Evolutionary conservation across 2,888 invertebrate species (phyloP), one percentile per base, ranked within the genome.

Genomic region (Cryptus armator): DNA sequence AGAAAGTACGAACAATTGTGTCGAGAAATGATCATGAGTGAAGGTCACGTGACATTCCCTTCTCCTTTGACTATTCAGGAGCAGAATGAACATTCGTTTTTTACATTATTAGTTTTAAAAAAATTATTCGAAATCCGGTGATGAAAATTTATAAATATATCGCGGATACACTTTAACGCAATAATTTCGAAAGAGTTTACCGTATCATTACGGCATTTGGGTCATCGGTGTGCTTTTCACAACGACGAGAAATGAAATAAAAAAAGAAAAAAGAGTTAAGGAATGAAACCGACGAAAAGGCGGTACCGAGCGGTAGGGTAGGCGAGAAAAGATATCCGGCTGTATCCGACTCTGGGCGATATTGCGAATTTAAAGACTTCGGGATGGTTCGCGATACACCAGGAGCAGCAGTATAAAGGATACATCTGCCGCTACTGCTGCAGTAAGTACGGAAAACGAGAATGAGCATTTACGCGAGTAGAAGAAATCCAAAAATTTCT

Each of bases 361-460:
- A 62, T 62, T 62, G 62, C 32, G 62, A 62, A 62, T 62, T 62
- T 37, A 62, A 62, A 62, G 62, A 62, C 62, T 62, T 37, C 32
- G 14, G 62, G 14, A 32, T 37, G 62, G 62, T n/a, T n/a, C 62
- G 62, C 62, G 4, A 62, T 62, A 6, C 7, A 62, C 12, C 62
- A 37, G 37, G 7, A 37, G 56, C 9, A 19, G 56, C 56, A 0
- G 19, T 56, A 56, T 24, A 4, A 37, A 24, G 56, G 24, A 56
- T 56, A 12, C 19, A 7, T n/a, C 53, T 10, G 53, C 53, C 0
- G 14, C 32, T 62, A 14, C 12, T n/a, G n/a, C 5, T 32, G 14
- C 29, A 37, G 29, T 32, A 62, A 37, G 29, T 37, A 12, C 37
- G 29, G 62, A 37, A 62, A 14, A 32, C 29, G 62, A 14, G 62